Conservation (phyloP, 2,113 vertebrate species). For the Lates calcarifer region DNA sequence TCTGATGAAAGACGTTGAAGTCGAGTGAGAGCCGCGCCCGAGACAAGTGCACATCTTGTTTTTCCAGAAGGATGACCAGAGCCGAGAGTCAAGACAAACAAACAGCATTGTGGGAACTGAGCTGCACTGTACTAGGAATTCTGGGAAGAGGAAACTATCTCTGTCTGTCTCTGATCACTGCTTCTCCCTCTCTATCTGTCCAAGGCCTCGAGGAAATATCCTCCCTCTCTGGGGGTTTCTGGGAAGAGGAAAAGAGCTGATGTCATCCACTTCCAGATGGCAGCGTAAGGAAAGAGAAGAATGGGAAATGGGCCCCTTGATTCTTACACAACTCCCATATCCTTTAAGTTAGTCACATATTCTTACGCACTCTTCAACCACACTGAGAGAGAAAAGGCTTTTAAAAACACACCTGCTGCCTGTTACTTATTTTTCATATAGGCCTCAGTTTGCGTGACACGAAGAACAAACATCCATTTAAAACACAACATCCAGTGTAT, state of each 20-base stretch:
- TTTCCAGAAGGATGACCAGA: constrained; percentile 19
- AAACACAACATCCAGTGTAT: neutral
- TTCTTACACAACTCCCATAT: constrained; percentile 39
- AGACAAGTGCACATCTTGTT: constrained; percentile 19
- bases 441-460: neutral
- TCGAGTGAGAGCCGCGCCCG: neutral
- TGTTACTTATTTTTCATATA: neutral
- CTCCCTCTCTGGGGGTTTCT: constrained; percentile 47
- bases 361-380: neutral
- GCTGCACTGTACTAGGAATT: constrained; percentile 5
- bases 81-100: constrained; percentile 61
- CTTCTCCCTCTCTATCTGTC: constrained; percentile 27
- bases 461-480: neutral
- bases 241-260: constrained; percentile 71
- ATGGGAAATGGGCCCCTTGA: constrained; percentile 45
- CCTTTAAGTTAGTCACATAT: constrained; percentile 26
- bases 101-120: constrained; percentile 54
- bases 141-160: constrained; percentile 61
- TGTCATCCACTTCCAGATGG: constrained; percentile 64
- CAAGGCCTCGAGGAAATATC: constrained; percentile 49
- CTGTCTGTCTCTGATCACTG: constrained; percentile 5
- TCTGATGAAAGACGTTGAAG: constrained; percentile 1
- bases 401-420: constrained; percentile 31
- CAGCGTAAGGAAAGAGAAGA: constrained; percentile 28
- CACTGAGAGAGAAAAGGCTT: neutral